Percentiles rank a stretch among this genome's conserved stretches.
These are phyloP conservation scores for Cuculus canorus DNA, from an alignment of 2,797 vertebrate species.

Conservation along the genomic window DNA sequence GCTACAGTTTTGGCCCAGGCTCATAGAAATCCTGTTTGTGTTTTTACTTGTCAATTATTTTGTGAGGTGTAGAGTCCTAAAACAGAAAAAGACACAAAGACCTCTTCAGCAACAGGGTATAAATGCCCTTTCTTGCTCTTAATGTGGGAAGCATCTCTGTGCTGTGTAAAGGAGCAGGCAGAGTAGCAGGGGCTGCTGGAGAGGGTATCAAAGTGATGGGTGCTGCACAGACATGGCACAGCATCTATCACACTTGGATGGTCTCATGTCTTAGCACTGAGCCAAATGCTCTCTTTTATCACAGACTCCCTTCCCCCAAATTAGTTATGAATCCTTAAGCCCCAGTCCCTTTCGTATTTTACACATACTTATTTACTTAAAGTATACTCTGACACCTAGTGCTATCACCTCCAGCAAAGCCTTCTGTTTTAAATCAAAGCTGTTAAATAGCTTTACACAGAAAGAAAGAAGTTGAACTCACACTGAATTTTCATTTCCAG, in stretches of 20 bases:
- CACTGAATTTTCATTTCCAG: not conserved
- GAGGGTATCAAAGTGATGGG: not conserved
- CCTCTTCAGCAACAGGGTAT: not conserved
- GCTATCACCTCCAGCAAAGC: not conserved
- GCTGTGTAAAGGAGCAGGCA: not conserved
- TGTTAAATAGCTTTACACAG: slow-evolving; percentile 12
- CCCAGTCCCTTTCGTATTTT: not conserved
- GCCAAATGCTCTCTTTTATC: not conserved
- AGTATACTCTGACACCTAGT: not conserved
- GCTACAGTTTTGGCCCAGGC: not conserved
- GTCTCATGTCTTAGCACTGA: not conserved
- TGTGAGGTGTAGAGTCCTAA: not conserved
- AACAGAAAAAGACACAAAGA: not conserved
- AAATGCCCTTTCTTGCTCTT: not conserved
- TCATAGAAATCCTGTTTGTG: not conserved
- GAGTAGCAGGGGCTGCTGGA: not conserved
- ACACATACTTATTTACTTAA: slow-evolving; percentile 24
- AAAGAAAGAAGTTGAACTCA: not conserved
- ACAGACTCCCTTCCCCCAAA: not conserved
- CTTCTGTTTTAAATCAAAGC: slow-evolving; percentile 56
- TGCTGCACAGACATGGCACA: not conserved
- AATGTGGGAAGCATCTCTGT: not conserved
- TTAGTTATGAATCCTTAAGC: not conserved
- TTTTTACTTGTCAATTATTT: not conserved
- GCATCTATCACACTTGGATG: not conserved